A percentile compares a stretch with the other conserved stretches of the same genome.
Evolutionary conservation across 2,113 vertebrate species (phyloP).

Genomic region (Pandion haliaetus): DNA sequence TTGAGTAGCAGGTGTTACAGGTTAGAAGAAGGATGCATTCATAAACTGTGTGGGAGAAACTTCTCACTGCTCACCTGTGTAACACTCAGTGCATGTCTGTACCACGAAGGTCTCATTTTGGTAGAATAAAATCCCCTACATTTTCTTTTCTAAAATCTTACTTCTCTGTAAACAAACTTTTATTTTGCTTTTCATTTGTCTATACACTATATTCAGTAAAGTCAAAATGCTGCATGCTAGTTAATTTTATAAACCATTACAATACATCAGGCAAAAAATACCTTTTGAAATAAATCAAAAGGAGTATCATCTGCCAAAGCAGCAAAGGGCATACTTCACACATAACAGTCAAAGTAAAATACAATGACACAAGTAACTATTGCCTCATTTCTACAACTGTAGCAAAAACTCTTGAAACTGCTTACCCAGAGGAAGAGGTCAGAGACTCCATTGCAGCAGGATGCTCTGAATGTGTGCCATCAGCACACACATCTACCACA

Average conservation of each 20-base stretch:
- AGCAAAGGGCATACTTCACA: not conserved
- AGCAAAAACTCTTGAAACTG: not conserved
- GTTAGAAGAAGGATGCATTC: not conserved
- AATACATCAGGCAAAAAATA: not conserved
- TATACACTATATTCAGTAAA: not conserved
- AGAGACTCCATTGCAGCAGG: not conserved
- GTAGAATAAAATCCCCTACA: not conserved
- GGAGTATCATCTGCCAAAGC: not conserved
- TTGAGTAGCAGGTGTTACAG: slow-evolving; percentile 51
- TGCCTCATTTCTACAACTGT: not conserved
- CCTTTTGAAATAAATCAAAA: not conserved
- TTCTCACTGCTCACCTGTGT: not conserved
- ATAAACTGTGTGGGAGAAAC: slow-evolving; percentile 7
- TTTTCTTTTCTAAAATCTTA: not conserved
- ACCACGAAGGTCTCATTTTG: not conserved
- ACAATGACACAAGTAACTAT: not conserved
- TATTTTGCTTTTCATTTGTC: not conserved
- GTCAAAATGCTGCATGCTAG: not conserved
- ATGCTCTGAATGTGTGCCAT: not conserved
- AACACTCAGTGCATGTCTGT: not conserved
- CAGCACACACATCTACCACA: not conserved
- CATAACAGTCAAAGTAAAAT: not conserved
- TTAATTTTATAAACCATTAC: not conserved
- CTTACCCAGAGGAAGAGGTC: not conserved
- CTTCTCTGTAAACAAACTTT: not conserved